A percentile compares a stretch with the other conserved stretches of the same genome.
Conservation (phyloP, 2,113 vertebrate genomes). For the Oreochromis aureus region DNA sequence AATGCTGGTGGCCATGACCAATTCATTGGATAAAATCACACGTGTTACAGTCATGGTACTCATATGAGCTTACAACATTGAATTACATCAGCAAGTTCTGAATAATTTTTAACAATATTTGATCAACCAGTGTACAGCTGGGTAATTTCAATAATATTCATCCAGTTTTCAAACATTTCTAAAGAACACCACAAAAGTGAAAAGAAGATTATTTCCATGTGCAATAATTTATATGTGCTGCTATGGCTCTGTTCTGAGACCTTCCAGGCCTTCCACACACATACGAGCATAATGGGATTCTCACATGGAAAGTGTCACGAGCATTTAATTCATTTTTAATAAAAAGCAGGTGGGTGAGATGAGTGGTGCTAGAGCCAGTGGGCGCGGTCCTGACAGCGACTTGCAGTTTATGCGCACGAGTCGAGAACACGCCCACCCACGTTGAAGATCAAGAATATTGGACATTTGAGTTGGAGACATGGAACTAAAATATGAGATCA, state of each 20-base stretch:
- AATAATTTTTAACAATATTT: background rate
- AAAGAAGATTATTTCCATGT: background rate
- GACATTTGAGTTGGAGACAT: background rate
- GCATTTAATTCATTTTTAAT: background rate
- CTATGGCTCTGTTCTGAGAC: background rate
- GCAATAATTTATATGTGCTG: background rate
- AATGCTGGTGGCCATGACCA: constrained; percentile 4
- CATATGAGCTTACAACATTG: background rate
- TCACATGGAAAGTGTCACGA: background rate
- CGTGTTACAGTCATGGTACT: accelerated
- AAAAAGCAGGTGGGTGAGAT: background rate
- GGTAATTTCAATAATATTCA: background rate
- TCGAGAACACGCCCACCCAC: background rate
- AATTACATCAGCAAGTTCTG: background rate
- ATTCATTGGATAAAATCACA: background rate
- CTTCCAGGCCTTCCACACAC: background rate
- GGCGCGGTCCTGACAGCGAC: background rate
- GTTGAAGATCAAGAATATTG: background rate
- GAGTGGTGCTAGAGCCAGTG: background rate
- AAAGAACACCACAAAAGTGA: background rate
- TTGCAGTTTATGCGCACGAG: background rate
- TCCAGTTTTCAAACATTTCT: background rate
- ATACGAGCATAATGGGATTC: background rate
- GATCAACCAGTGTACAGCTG: background rate
- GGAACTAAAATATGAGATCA: background rate